A percentile compares a stretch with the other conserved stretches of the same genome.
These are phyloP conservation scores for Habrosyne pyritoides DNA, from an alignment of 2,888 invertebrate species.

Conservation along the genomic window DNA sequence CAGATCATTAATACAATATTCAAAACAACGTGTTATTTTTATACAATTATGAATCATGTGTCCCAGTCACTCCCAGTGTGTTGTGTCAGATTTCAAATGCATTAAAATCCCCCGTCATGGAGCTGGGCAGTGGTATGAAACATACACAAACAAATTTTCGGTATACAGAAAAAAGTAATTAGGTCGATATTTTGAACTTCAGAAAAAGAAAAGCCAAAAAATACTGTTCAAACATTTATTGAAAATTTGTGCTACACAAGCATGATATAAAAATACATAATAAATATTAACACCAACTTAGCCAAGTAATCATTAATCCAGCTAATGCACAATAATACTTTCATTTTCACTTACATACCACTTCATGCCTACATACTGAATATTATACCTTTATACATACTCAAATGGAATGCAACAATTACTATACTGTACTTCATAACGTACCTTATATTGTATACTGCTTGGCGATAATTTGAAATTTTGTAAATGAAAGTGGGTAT, in stretches of 20 bases:
- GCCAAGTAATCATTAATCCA: slow-evolving; percentile 67
- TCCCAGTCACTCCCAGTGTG: too few species aligned
- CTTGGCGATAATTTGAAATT: background rate
- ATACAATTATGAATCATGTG: too few species aligned
- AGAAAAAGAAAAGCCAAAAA: slow-evolving; percentile 16
- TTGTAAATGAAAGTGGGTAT: background rate
- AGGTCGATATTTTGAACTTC: too few species aligned
- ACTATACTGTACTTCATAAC: slow-evolving; percentile 14
- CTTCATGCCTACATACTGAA: slow-evolving; percentile 35
- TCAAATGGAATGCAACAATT: slow-evolving; percentile 56
- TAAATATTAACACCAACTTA: slow-evolving; percentile 81
- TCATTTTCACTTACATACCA: slow-evolving; percentile 61
- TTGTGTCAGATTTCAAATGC: too few species aligned
- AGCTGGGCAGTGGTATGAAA: too few species aligned
- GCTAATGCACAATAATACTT: slow-evolving; percentile 80
- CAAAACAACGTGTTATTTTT: background rate
- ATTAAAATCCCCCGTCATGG: too few species aligned
- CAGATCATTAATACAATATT: background rate
- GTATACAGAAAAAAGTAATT: too few species aligned
- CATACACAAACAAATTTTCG: too few species aligned
- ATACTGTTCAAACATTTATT: slow-evolving; percentile 78
- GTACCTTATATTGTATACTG: background rate
- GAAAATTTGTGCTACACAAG: slow-evolving; percentile 83
- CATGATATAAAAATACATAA: slow-evolving; percentile 83
- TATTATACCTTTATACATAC: slow-evolving; percentile 34